Conservation (phyloP, 2,888 invertebrate genomes). For the Andrena hattorfiana region DNA sequence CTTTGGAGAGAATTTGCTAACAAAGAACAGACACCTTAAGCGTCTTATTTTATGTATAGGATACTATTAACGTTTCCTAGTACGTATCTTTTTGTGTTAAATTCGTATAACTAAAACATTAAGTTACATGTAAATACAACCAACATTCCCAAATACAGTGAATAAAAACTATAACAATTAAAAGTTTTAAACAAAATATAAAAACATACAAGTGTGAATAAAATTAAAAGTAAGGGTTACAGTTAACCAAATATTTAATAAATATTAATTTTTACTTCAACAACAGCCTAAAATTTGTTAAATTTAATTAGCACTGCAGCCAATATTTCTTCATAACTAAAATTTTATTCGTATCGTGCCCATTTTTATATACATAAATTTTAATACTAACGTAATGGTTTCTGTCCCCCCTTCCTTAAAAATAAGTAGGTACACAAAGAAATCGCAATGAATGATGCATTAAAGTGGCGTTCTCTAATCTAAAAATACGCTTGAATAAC, state of each 20-base stretch:
- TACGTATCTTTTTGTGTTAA: too few relatives aligned
- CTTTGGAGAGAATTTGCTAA: too few relatives aligned
- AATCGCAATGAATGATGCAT: conserved; percentile 8
- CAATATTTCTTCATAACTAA: not conserved
- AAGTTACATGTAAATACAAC: too few relatives aligned
- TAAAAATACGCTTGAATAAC: not conserved
- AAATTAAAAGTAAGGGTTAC: not conserved
- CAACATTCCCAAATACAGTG: too few relatives aligned
- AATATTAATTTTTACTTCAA: not conserved
- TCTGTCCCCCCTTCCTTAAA: not conserved
- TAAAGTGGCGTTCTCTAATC: not conserved
- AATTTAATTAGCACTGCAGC: not conserved
- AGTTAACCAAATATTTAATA: not conserved
- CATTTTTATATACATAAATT: not conserved
- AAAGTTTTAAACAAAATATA: too few relatives aligned
- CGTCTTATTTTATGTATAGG: too few relatives aligned
- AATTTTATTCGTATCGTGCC: too few relatives aligned
- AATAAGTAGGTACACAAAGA: not conserved
- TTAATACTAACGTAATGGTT: not conserved
- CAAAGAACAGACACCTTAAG: too few relatives aligned
- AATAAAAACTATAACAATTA: not conserved
- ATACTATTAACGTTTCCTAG: too few relatives aligned
- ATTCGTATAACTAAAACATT: too few relatives aligned
- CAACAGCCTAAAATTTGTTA: not conserved
- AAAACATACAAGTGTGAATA: not conserved